A percentile compares a stretch with the other conserved stretches of the same genome.
phyloP scores from a whole-genome alignment of 1,140 invertebrate species.

The Scaptodrosophila lebanonensis region DNA sequence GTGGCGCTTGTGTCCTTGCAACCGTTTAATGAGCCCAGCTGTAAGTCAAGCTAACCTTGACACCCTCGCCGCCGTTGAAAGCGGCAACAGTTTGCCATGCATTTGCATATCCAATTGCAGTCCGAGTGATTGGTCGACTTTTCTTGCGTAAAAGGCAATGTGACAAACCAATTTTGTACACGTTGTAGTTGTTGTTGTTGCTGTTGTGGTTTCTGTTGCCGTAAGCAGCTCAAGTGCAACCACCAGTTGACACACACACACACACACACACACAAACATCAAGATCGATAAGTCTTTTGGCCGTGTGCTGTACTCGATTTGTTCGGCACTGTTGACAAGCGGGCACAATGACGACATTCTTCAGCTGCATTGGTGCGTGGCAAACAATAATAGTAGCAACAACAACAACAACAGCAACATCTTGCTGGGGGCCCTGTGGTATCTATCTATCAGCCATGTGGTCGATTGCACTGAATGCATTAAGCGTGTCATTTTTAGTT shows the following conservation, averaged over 20 bases:
- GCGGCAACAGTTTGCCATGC: slow-evolving; percentile 52
- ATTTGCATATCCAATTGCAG: slow-evolving; percentile 67
- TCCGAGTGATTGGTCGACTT: slow-evolving; percentile 44
- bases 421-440: not conserved
- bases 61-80: slow-evolving; percentile 9
- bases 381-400: slow-evolving; percentile 25
- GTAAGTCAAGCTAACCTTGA: slow-evolving; percentile 54
- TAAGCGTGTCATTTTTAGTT: slow-evolving; percentile 70
- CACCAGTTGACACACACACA: slow-evolving; percentile 6
- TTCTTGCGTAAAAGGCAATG: slow-evolving; percentile 32
- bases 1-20: not conserved
- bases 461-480: slow-evolving; percentile 29
- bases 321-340: slow-evolving; percentile 22
- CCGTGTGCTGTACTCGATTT: slow-evolving; percentile 38
- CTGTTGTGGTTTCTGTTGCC: slow-evolving; percentile 18
- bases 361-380: slow-evolving; percentile 50
- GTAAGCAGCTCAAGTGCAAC: slow-evolving; percentile 44
- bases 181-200: slow-evolving; percentile 1
- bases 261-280: slow-evolving; percentile 11
- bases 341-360: slow-evolving; percentile 44
- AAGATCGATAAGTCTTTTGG: slow-evolving; percentile 42
- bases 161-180: slow-evolving; percentile 2
- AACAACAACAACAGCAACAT: not conserved
- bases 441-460: not conserved
- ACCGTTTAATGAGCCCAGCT: slow-evolving; percentile 34